Conservation (phyloP, 1,140 invertebrate genomes). For the Onthophagus taurus region DNA sequence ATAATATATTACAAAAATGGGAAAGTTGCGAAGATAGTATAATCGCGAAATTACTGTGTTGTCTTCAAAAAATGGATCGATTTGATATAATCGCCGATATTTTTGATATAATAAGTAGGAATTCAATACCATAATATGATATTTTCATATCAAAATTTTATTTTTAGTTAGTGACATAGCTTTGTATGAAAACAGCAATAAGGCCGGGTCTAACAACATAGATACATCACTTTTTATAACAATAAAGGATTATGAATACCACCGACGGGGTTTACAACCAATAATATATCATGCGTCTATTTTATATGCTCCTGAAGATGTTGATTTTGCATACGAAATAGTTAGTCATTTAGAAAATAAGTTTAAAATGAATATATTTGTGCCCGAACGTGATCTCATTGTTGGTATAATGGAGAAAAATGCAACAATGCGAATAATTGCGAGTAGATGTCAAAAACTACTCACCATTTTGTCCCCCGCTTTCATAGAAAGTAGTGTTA, state of each 20-base stretch:
- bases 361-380: slow-evolving; percentile 53
- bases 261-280: slow-evolving; percentile 40
- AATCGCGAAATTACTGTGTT: slow-evolving; percentile 42
- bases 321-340: slow-evolving; percentile 50
- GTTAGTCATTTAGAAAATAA: slow-evolving; percentile 51
- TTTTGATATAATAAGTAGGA: slow-evolving; percentile 45
- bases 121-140: slow-evolving; percentile 7
- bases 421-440: slow-evolving; percentile 60
- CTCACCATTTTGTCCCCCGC: slow-evolving; percentile 62
- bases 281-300: slow-evolving; percentile 61
- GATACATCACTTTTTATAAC: slow-evolving; percentile 27
- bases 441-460: slow-evolving; percentile 59
- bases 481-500: slow-evolving; percentile 58
- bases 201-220: slow-evolving; percentile 1
- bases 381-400: slow-evolving; percentile 57
- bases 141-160: slow-evolving; percentile 8
- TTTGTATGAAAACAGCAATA: neutral
- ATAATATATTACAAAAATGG: slow-evolving; percentile 43
- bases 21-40: slow-evolving; percentile 37
- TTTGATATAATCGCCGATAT: slow-evolving; percentile 57
- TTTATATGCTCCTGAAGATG: slow-evolving; percentile 59
- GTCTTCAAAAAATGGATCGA: slow-evolving; percentile 50
- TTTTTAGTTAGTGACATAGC: slow-evolving; percentile 1
- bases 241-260: slow-evolving; percentile 43
- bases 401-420: slow-evolving; percentile 57